Percentiles rank a stretch among this genome's conserved stretches.
Evolutionary conservation across 37 sponge, comb jelly and placozoan genomes (phyloP).

Genomic region (Agelas oroides): DNA sequence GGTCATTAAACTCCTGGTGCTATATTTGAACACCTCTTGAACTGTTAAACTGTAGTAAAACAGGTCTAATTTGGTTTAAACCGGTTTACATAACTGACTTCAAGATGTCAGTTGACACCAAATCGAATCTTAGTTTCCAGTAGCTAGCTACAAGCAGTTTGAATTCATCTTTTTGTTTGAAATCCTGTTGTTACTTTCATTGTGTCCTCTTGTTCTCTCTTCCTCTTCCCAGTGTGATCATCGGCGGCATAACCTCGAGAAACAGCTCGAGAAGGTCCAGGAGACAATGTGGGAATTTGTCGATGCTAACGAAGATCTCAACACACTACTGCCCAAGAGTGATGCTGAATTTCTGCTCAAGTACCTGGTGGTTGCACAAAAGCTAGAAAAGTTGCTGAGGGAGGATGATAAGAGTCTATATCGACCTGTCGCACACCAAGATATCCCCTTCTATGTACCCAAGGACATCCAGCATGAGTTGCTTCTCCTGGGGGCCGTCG

Average conservation of each 20-base stretch:
- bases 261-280: conserved; percentile 39
- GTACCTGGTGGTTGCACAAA: conserved; percentile 5
- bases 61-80: no score
- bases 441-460: conserved; percentile 58
- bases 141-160: no score
- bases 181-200: not conserved
- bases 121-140: no score
- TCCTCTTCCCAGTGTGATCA: conserved; percentile 19
- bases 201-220: not conserved
- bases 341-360: conserved; percentile 57
- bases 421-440: conserved; percentile 28
- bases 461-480: conserved; percentile 20
- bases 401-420: conserved; percentile 51
- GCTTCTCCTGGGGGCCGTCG: conserved; percentile 61
- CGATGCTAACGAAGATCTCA: conserved; percentile 46
- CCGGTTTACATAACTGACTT: no score
- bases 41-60: no score
- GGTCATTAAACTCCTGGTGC: no score
- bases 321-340: conserved; percentile 17
- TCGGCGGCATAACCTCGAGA: conserved; percentile 43
- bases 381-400: conserved; percentile 27
- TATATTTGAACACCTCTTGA: no score
- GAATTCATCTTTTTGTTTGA: no score
- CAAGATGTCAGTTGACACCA: no score
- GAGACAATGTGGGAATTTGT: not conserved